Evolutionary conservation across 2,888 invertebrate species (phyloP), one percentile per base, ranked within the genome.

Genomic region (Steinernema carpocapsae): DNA sequence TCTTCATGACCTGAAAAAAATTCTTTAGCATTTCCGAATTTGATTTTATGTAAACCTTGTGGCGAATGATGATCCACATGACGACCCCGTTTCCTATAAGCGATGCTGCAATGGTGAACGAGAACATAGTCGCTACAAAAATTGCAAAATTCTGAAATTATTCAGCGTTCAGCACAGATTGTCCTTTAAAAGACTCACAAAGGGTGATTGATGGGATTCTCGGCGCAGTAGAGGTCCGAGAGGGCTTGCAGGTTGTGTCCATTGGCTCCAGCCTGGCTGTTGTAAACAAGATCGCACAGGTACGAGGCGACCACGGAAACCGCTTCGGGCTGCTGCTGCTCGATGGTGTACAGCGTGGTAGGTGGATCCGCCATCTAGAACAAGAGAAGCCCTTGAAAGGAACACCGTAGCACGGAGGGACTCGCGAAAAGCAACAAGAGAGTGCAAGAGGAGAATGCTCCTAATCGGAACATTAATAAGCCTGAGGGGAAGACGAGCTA

Each of bases 11-110:
- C 81, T 81, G 43, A 32, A 76, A 26, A 10, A 10, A 12, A 42
- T 17, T 56, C 29, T 14, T n/a, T n/a, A n/a, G n/a, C n/a, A n/a
- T n/a, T n/a, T n/a, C n/a, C n/a, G 19, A 19, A n/a, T 70, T 6
- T 70, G 7, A 19, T 0, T 17, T 17, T 29, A 52, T 43, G 24
- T 72, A n/a, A n/a, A n/a, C 76, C 78, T 82, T 83, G 72, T 83
- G 83, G 45, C 76, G 74, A 70, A 78, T 79, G 70, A 85, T 85
- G 48, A 85, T 83, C 83, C 83, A 84, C 83, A 85, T 83, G 22
- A 85, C 85, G 14, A 80, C 77, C 2, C 79, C 78, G 74, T 85
- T 85, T 43, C 85, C 85, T 17, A 82, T 77, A 24, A 84, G 76
- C 0, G 85, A 83, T 1, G 76, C 74, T 2, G 77, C 71, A 74